Percentiles rank a stretch among this genome's conserved stretches.
Evolutionary conservation across 2,797 vertebrate genomes (phyloP).

Genomic region (Paguma larvata): DNA sequence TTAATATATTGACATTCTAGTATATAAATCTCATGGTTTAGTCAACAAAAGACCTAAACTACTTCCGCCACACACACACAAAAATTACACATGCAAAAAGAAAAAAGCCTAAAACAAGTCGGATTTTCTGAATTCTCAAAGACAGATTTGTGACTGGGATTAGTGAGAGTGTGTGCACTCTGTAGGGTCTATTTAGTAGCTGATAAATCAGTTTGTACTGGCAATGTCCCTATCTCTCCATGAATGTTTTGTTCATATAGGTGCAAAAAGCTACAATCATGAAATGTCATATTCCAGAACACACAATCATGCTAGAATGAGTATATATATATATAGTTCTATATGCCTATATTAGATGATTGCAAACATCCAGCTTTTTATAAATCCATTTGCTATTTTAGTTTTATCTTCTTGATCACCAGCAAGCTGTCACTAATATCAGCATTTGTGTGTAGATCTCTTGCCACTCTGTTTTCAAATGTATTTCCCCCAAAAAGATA

Average conservation of each 20-base stretch:
- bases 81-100: background rate
- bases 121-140: constrained; percentile 1
- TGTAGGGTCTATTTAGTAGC: background rate
- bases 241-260: background rate
- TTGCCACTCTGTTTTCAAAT: background rate
- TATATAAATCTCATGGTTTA: background rate
- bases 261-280: background rate
- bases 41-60: background rate
- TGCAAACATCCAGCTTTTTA: background rate
- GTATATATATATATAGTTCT: background rate
- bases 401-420: background rate
- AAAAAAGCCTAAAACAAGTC: background rate
- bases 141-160: background rate
- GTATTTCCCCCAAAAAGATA: background rate
- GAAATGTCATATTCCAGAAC: background rate
- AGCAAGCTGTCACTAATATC: background rate
- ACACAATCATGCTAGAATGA: background rate
- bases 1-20: background rate
- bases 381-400: background rate
- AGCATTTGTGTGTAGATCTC: background rate
- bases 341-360: background rate
- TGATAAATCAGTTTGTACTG: background rate
- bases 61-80: background rate
- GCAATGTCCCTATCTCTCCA: background rate
- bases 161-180: background rate